Conservation (phyloP, 64 coral and sea anemone species). For the Montipora cactus region DNA sequence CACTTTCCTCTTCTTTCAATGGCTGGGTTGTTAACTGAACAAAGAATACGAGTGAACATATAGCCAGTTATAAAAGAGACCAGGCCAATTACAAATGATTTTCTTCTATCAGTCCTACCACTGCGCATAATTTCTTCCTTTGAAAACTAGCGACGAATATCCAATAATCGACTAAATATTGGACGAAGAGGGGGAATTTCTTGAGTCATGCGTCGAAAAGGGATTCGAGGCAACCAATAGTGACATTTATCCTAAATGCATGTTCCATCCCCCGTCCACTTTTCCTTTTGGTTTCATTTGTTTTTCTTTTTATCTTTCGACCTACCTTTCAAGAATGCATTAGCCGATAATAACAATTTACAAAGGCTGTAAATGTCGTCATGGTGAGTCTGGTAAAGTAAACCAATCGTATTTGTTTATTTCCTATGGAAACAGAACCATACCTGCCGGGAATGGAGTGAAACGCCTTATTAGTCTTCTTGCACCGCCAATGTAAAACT, state of each 20-base stretch:
- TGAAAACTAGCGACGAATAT: neutral
- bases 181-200: neutral
- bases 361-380: too few relatives aligned
- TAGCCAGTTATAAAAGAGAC: neutral
- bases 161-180: too few relatives aligned
- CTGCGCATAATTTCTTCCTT: neutral
- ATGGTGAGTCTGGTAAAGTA: too few relatives aligned
- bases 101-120: neutral
- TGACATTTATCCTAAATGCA: too few relatives aligned
- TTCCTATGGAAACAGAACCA: neutral
- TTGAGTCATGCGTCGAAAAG: neutral
- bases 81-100: neutral
- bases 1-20: neutral
- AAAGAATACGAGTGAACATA: neutral
- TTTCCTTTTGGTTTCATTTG: neutral
- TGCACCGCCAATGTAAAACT: too few relatives aligned
- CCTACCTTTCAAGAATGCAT: neutral
- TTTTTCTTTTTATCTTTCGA: neutral
- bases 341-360: neutral
- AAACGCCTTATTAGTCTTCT: too few relatives aligned
- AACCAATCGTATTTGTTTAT: neutral
- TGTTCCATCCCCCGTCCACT: neutral
- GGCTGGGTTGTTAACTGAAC: neutral
- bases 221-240: too few relatives aligned
- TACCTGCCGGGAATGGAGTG: neutral